Percentiles rank a stretch among this genome's conserved stretches.
Evolutionary conservation across 2,888 invertebrate genomes (phyloP).

Genomic region (Hirtodrosophila duncani): DNA sequence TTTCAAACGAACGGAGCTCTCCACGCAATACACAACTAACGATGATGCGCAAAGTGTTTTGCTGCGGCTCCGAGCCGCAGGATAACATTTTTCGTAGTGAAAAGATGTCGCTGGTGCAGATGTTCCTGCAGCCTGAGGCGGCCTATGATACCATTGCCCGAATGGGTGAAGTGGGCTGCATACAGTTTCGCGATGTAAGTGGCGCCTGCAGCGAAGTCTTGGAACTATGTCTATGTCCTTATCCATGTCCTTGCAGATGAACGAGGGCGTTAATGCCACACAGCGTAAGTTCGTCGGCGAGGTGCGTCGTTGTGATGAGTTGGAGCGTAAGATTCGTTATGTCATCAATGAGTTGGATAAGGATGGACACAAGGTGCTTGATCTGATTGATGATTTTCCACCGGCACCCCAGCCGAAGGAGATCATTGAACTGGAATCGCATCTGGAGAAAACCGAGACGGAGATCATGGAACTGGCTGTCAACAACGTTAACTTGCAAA

Average conservation of each 20-base stretch:
- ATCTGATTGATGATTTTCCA: conserved; percentile 83
- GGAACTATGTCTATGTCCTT: background rate
- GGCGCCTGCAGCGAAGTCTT: background rate
- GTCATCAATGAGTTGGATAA: conserved; percentile 88
- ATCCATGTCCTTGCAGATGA: conserved; percentile 80
- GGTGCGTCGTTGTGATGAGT: conserved; percentile 89
- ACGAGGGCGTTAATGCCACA: conserved; percentile 86
- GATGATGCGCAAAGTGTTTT: conserved; percentile 34
- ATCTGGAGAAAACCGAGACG: conserved; percentile 95
- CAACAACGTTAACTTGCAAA: conserved; percentile 94
- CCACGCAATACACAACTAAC: conserved; percentile 5
- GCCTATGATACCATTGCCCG: conserved; percentile 95
- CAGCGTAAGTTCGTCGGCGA: conserved; percentile 91
- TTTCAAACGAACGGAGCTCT: conserved; percentile 29
- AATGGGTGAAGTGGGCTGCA: conserved; percentile 93
- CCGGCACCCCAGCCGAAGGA: conserved; percentile 86
- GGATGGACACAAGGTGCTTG: conserved; percentile 85
- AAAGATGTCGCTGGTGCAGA: conserved; percentile 93
- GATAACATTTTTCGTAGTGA: conserved; percentile 91
- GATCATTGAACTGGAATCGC: conserved; percentile 87
- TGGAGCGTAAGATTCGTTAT: conserved; percentile 88
- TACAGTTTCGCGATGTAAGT: conserved; percentile 96
- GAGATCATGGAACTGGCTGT: conserved; percentile 95
- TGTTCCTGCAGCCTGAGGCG: conserved; percentile 96
- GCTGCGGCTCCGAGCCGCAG: conserved; percentile 63